Evolutionary conservation across 2,113 vertebrate genomes (phyloP), one percentile per base, ranked within the genome.

Genomic region (Etheostoma spectabile): DNA sequence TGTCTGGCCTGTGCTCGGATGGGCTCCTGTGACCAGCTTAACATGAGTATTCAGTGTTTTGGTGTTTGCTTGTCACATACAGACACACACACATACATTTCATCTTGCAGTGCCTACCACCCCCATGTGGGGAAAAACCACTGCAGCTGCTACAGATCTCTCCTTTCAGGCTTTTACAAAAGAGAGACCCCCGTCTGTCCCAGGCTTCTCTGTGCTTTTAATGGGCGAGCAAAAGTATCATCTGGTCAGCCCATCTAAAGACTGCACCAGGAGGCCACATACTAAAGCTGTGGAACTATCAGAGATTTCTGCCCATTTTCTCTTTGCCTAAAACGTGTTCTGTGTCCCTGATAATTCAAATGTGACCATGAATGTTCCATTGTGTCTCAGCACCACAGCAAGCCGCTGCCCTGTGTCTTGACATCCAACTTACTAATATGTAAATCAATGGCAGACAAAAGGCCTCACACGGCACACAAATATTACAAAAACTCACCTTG

Each of bases 51-150:
- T 79, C 60, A 61, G 38, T 80, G 74, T 87, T 85, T 80, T 72
- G 76, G 56, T 69, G 84, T 90, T 86, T 85, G 85, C 84, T 84
- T 83, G 80, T 86, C 90, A 88, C 87, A 88, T 77, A 66, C 27
- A 82, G 48, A 86, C 48, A 70, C 33, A 72, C 22, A 70, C 79
- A 69, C 80, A 68, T 45, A 80, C 79, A 77, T 93, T 93, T 82
- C 89, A 93, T 98, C 95, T 96, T 93, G 95, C 93, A 96, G 97
- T 90, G 91, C 96, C 96, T 97, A 97, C 96, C 95, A 98, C 98
- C 98, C 97, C 97, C 98, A 96, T 97, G 97, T 92, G 98, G 98
- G 97, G 97, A 95, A 95, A 96, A 96, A 94, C 67, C 96, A 96
- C 89, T 83, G 95, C 95, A 95, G 94, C 96, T 95, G 96, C 96